These are phyloP conservation scores for Parasteatoda tepidariorum DNA, from an alignment of 1,140 invertebrate species.

Conservation along the genomic window DNA sequence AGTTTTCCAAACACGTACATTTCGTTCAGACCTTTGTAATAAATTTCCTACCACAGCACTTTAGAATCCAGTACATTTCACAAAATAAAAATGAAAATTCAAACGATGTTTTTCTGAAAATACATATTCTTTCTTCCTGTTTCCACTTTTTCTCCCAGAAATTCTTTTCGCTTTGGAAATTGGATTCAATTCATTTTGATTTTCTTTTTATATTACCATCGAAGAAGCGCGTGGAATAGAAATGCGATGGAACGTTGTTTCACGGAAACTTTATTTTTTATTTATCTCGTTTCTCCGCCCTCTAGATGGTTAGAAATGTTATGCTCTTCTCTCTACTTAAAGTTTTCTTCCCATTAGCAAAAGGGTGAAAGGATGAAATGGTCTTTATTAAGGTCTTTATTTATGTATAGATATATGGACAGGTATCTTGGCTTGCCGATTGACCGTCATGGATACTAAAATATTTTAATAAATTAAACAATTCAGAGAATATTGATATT, in stretches of 20 bases:
- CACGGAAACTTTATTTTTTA: not conserved
- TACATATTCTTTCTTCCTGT: conserved; percentile 53
- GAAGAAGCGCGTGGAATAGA: conserved; percentile 36
- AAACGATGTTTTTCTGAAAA: conserved; percentile 51
- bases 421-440: too few species aligned
- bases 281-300: not conserved
- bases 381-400: too few species aligned
- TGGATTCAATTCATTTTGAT: conserved; percentile 58
- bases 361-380: too few species aligned
- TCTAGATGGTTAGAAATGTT: not conserved
- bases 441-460: too few species aligned
- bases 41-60: conserved; percentile 38
- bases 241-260: conserved; percentile 56
- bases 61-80: conserved; percentile 51
- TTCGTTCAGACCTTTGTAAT: conserved; percentile 25
- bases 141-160: conserved; percentile 21
- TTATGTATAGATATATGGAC: too few species aligned
- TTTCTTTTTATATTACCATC: conserved; percentile 21
- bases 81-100: conserved; percentile 55
- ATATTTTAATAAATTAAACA: too few species aligned
- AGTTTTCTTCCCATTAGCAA: too few species aligned
- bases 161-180: conserved; percentile 49
- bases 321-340: too few species aligned
- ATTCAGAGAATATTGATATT: too few species aligned
- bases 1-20: conserved; percentile 28